Evolutionary conservation across 2,888 invertebrate genomes (phyloP).

Genomic region (Xestia ashworthii): DNA sequence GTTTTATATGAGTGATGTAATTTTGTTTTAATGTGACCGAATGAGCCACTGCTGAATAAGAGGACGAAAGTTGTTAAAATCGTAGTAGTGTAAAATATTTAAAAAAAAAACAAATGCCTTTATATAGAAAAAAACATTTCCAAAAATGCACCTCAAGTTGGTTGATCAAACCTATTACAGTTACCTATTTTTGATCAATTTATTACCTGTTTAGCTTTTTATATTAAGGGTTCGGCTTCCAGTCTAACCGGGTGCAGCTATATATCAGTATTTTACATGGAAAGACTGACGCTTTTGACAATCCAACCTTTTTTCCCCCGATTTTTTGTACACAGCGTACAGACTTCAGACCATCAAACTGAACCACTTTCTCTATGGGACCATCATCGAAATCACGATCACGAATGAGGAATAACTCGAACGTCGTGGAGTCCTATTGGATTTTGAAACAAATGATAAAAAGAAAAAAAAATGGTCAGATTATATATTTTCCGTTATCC

Average conservation of each 20-base stretch:
- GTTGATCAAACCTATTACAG: neutral
- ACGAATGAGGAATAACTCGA: too few species aligned
- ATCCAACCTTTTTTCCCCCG: neutral
- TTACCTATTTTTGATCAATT: neutral
- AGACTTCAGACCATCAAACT: neutral
- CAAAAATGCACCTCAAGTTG: neutral
- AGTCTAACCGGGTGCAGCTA: neutral
- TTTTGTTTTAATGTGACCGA: slow-evolving; percentile 24
- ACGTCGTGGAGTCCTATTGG: too few species aligned
- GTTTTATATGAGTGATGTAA: slow-evolving; percentile 44
- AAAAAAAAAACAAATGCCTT: neutral
- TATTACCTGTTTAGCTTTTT: neutral
- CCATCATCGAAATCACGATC: too few species aligned
- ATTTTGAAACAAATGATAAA: too few species aligned
- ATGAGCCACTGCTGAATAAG: neutral
- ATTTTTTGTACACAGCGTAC: neutral
- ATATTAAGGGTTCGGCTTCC: neutral
- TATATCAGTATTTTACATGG: neutral
- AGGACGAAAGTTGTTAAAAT: neutral
- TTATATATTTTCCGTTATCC: too few species aligned
- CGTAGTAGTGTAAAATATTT: neutral
- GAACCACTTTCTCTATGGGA: too few species aligned
- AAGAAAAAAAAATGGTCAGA: too few species aligned
- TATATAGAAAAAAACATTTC: neutral
- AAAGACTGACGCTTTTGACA: neutral